phyloP scores from a whole-genome alignment of 2,888 invertebrate species.

The Pachycephus smyrnensis region DNA sequence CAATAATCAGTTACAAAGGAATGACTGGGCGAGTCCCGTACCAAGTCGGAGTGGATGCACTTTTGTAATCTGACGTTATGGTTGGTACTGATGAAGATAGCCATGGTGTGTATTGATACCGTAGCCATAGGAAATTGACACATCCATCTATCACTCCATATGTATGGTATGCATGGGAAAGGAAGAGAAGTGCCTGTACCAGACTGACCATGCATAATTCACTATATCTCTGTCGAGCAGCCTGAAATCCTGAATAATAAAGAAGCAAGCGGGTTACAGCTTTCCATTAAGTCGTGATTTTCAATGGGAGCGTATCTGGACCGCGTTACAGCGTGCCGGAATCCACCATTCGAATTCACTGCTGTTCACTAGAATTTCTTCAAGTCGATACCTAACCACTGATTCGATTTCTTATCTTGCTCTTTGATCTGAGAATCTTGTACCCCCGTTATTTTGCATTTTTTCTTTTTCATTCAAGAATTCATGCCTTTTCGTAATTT shows the following conservation, averaged over 20 bases:
- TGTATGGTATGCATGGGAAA: conserved; percentile 33
- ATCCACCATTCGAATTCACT: conserved; percentile 10
- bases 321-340: conserved; percentile 19
- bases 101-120: conserved; percentile 44
- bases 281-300: conserved; percentile 16
- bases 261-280: conserved; percentile 11
- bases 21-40: background rate
- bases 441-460: too few relatives aligned
- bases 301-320: conserved; percentile 20
- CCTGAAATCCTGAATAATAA: conserved; percentile 60
- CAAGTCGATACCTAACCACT: background rate
- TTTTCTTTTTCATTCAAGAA: too few relatives aligned
- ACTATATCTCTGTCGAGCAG: conserved; percentile 56
- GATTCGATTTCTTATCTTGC: background rate
- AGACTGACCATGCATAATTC: conserved; percentile 60
- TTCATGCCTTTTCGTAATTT: too few relatives aligned
- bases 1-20: background rate
- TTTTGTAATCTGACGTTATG: background rate
- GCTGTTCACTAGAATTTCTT: background rate
- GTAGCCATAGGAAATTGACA: conserved; percentile 54
- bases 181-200: conserved; percentile 17
- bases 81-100: conserved; percentile 49
- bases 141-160: conserved; percentile 55
- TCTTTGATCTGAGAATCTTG: too few relatives aligned
- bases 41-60: background rate